Evolutionary conservation across 2,113 vertebrate species (phyloP).

Genomic region (Cyanistes caeruleus): DNA sequence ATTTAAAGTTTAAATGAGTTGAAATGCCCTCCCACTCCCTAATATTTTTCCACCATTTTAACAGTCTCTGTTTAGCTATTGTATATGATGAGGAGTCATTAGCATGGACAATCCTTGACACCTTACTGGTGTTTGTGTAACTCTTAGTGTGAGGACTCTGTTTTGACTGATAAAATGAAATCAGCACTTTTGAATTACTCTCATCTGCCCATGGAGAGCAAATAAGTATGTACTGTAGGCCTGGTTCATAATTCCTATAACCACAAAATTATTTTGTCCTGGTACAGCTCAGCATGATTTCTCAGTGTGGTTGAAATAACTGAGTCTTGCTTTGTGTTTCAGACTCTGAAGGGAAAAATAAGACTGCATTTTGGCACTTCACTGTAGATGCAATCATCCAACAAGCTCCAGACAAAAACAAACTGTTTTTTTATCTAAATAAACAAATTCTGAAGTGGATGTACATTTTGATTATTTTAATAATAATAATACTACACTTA

Average conservation of each 20-base stretch:
- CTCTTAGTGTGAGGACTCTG: not conserved
- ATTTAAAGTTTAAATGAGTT: not conserved
- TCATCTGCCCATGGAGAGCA: not conserved
- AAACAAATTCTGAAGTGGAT: not conserved
- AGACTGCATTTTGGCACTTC: not conserved
- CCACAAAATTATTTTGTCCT: not conserved
- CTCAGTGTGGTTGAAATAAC: not conserved
- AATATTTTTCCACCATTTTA: not conserved
- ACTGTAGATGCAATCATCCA: not conserved
- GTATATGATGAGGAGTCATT: not conserved
- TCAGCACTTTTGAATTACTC: not conserved
- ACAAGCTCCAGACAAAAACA: not conserved
- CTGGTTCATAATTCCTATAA: not conserved
- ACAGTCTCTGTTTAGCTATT: not conserved
- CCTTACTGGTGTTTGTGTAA: not conserved
- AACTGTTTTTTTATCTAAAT: not conserved
- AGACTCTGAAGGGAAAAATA: not conserved
- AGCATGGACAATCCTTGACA: not conserved
- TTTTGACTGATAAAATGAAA: not conserved
- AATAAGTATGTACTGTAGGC: not conserved
- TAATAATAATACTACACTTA: not conserved
- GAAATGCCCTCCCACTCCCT: rapidly evolving
- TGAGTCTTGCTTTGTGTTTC: not conserved
- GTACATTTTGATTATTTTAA: not conserved
- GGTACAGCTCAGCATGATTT: not conserved